These are phyloP conservation scores for Eupeodes latifasciatus DNA, from an alignment of 2,888 invertebrate species.

Conservation along the genomic window DNA sequence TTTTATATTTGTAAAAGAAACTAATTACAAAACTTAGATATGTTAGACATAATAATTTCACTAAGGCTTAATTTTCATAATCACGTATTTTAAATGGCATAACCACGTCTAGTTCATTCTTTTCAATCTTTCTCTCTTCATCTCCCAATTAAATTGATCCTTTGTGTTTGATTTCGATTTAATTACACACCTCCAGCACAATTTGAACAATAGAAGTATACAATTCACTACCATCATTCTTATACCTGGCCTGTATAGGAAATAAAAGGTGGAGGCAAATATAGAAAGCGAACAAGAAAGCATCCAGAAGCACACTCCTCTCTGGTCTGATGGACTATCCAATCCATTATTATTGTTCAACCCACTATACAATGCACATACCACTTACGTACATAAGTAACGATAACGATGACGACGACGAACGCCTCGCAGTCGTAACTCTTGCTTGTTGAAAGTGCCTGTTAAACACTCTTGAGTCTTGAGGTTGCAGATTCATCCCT, in stretches of 20 bases:
- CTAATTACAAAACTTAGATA: too few relatives aligned
- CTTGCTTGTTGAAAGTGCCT: conserved; percentile 55
- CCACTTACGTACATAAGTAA: not conserved
- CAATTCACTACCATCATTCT: conserved; percentile 34
- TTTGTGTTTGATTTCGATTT: conserved; percentile 52
- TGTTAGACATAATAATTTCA: too few relatives aligned
- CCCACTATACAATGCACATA: conserved; percentile 7
- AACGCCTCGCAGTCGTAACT: not conserved
- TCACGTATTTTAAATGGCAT: conserved; percentile 29
- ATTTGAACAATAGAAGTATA: conserved; percentile 56
- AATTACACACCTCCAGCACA: conserved; percentile 61
- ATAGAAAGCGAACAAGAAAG: conserved; percentile 17
- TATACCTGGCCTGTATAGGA: not conserved
- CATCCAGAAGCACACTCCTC: conserved; percentile 17
- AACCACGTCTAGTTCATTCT: conserved; percentile 17
- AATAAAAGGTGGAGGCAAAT: conserved; percentile 21
- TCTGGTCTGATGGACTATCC: not conserved
- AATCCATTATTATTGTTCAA: conserved; percentile 10
- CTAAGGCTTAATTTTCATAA: not conserved
- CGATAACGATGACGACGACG: not conserved
- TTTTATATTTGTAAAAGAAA: not conserved
- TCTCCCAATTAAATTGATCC: conserved; percentile 31
- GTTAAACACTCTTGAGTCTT: conserved; percentile 68
- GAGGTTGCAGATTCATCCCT: conserved; percentile 73
- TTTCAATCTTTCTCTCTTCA: conserved; percentile 14